phyloP scores from a whole-genome alignment of 2,797 vertebrate genomes.

The Myiothlypis coronata region DNA sequence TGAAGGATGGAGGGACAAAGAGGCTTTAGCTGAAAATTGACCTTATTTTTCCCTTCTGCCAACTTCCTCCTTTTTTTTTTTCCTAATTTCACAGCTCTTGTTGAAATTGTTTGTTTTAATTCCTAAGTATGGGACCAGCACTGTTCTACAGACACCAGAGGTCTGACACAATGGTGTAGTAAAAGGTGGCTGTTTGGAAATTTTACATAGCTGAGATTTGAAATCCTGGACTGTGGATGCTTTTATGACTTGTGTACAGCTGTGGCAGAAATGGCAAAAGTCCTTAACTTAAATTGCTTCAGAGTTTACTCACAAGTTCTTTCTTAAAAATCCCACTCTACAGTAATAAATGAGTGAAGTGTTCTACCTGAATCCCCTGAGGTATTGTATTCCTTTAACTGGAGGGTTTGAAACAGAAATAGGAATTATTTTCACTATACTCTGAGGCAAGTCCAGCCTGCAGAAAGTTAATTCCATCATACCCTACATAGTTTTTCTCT shows the following conservation, averaged over 20 bases:
- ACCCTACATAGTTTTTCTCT: background rate
- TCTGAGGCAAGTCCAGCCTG: background rate
- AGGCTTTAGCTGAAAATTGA: background rate
- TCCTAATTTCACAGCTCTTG: background rate
- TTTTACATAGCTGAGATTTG: background rate
- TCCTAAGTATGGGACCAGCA: background rate
- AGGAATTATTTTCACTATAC: background rate
- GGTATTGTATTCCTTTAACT: background rate
- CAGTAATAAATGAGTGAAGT: background rate
- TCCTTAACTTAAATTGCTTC: background rate
- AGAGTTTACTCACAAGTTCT: background rate
- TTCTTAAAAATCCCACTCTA: background rate
- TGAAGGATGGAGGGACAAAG: background rate
- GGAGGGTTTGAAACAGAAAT: background rate
- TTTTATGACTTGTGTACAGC: background rate
- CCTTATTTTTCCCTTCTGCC: background rate
- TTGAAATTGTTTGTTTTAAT: background rate
- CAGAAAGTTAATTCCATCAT: background rate
- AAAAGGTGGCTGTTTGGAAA: background rate
- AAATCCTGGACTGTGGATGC: background rate
- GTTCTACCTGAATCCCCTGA: background rate
- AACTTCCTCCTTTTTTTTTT: fast-evolving
- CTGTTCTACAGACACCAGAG: background rate
- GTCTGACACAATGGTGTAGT: background rate
- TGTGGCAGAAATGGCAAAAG: background rate